These are phyloP conservation scores for Leptobrachium ailaonicum DNA, from an alignment of 2,113 vertebrate species.

Conservation along the genomic window DNA sequence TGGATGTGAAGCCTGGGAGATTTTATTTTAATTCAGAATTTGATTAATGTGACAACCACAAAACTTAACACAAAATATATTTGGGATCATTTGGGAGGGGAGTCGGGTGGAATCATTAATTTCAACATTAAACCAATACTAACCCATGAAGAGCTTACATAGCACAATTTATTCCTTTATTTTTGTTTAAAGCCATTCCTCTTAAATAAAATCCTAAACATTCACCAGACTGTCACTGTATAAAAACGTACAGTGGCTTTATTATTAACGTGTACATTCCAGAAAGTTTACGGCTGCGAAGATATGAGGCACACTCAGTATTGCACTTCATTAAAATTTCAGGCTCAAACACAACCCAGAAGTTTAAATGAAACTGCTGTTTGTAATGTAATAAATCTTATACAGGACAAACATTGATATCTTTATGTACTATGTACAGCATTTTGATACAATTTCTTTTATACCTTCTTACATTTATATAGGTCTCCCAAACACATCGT, in stretches of 20 bases:
- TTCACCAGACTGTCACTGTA: slow-evolving; percentile 85
- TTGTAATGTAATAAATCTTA: slow-evolving; percentile 95
- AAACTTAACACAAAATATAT: not conserved
- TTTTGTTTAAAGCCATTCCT: slow-evolving; percentile 52
- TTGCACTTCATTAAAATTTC: slow-evolving; percentile 99
- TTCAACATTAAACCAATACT: not conserved
- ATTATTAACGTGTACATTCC: slow-evolving; percentile 99
- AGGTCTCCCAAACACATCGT: slow-evolving; percentile 81
- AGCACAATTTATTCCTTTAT: slow-evolving; percentile 42
- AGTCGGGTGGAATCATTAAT: not conserved
- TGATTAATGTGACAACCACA: not conserved
- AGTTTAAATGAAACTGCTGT: slow-evolving; percentile 97
- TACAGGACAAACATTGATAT: slow-evolving; percentile 98
- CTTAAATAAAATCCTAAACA: slow-evolving; percentile 55
- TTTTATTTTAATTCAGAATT: too few species aligned
- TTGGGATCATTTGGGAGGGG: not conserved
- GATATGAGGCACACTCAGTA: slow-evolving; percentile 99
- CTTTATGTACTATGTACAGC: slow-evolving; percentile 90
- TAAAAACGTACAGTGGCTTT: slow-evolving; percentile 99
- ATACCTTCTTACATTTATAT: slow-evolving; percentile 93
- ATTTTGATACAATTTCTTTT: slow-evolving; percentile 50
- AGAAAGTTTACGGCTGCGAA: slow-evolving; percentile 96
- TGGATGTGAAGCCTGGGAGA: too few species aligned
- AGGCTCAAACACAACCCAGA: slow-evolving; percentile 98
- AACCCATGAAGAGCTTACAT: slow-evolving; percentile 9